Base-by-base conservation (phyloP, 2,888 invertebrate genomes). In the Coleophora flavipennella region DNA sequence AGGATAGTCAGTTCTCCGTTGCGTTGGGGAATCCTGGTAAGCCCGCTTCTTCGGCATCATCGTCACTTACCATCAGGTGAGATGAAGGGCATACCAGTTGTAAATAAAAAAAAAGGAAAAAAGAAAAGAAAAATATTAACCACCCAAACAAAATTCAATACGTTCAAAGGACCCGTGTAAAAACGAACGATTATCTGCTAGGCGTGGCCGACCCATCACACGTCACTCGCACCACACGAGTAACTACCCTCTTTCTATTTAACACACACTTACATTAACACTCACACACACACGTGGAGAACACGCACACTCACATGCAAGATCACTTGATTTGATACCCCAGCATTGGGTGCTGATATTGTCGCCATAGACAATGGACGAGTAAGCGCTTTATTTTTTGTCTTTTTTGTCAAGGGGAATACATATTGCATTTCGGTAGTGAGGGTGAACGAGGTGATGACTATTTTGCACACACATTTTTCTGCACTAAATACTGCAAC, bases 341-440 rank as follows among this genome's bases (percentile, higher is more conserved):
- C 7, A 11, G 28, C 56, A 53, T 45, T 52, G 46, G 59, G 50
- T 54, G 55, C 50, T 55, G 55, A 63, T 57, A 62, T 59, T 62
- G 65, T 67, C 58, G 57, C 59, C 64, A 63, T 61, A 68, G 66
- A 78, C 75, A 80, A 77, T 75, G 63, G 62, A 52, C 61, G 56
- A 59, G 57, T 77, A 80, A 83, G 77, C 79, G 75, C 72, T 78
- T 81, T 79, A 78, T 59, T 72, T 81, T 69, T 76, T 79, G 65
- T 72, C 60, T 65, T 60, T 64, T 72, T 75, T 77, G 67, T 70
- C 49, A 49, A 44, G 48, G 51, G n/a, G n/a, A n/a, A n/a, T n/a
- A n/a, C n/a, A n/a, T 52, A 56, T 55, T 57, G 51, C 29, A 31
- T 31, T 20, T 20, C 20, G 20, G 3, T n/a, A n/a, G n/a, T n/a